Evolutionary conservation across 2,113 vertebrate species (phyloP), one percentile per base, ranked within the genome.

Genomic region (Lontra canadensis): DNA sequence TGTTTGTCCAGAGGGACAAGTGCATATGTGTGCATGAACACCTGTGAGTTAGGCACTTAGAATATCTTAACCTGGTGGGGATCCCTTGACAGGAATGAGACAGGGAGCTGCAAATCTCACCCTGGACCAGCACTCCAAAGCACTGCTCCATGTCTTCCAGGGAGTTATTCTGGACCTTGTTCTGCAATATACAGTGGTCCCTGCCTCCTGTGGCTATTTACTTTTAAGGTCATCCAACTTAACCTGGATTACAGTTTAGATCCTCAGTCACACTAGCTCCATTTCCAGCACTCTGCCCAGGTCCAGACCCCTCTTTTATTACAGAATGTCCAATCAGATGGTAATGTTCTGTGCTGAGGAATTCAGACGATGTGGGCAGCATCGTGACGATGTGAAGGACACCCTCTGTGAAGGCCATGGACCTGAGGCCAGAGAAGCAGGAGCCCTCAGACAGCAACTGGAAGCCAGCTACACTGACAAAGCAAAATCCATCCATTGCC

Each of bases 331-430:
- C 44, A 23, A 13, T 18, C 25, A 29, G 29, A 69, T 7, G 34
- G 47, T 17, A 1, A 12, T 36, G 14, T 44, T 57, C 10, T 17
- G 1, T 6, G 25, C 25, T 12, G 29, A 39, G 25, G 34, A 21
- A 29, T 34, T 25, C 44, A 67, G 87, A 71, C 31, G 34, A 26
- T 15, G 13, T 21, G 6, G 20, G 47, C 31, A 88, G 21, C 57
- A 42, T 3, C 0, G 0, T 88, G 65, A 21, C 42, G 4, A 67
- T 23, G 6, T 42, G 17, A 65, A 65, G 20, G 59, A 63, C 8
- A 9, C 8, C 36, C 49, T 69, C 36, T 14, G 2, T 36, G 23
- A 25, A 4, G 26, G 34, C 26, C 76, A 71, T 15, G 39, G 15
- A n/a, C 57, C 61, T 71, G 79, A 71, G 18, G 14, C 44, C 71